Percentiles rank a stretch among this genome's conserved stretches.
phyloP scores from a whole-genome alignment of 2,888 invertebrate genomes.

The Carabus problematicus region DNA sequence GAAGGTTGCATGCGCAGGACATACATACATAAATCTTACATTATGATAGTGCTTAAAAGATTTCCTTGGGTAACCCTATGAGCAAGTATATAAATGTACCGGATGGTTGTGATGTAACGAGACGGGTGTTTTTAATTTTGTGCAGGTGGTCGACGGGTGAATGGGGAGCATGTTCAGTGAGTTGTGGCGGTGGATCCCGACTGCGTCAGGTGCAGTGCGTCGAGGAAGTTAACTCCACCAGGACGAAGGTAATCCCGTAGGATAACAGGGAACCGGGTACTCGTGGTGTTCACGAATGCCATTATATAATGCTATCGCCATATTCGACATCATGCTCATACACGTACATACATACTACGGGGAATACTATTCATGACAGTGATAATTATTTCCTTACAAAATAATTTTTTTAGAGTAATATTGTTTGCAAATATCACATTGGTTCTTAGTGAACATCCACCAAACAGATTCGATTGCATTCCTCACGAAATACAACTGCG shows the following conservation, averaged over 20 bases:
- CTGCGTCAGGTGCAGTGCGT: slow-evolving; percentile 85
- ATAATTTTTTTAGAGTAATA: too few relatives aligned
- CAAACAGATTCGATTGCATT: too few relatives aligned
- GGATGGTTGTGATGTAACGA: neutral
- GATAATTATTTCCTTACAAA: too few relatives aligned
- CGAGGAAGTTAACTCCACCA: slow-evolving; percentile 81
- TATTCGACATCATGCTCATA: too few relatives aligned
- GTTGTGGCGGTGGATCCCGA: slow-evolving; percentile 86
- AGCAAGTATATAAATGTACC: slow-evolving; percentile 1
- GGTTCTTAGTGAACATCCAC: too few relatives aligned
- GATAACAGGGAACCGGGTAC: neutral
- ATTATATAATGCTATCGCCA: too few relatives aligned
- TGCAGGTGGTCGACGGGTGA: slow-evolving; percentile 87
- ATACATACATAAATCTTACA: slow-evolving; percentile 18
- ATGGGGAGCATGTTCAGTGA: slow-evolving; percentile 87
- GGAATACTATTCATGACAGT: too few relatives aligned
- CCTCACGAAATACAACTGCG: too few relatives aligned
- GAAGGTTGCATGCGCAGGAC: too few relatives aligned
- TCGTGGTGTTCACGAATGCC: too few relatives aligned
- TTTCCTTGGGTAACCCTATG: slow-evolving; percentile 7
- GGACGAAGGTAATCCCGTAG: slow-evolving; percentile 68
- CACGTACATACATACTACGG: too few relatives aligned
- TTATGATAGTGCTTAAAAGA: slow-evolving; percentile 34
- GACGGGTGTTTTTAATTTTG: slow-evolving; percentile 45
- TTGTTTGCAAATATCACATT: too few relatives aligned